Conservation (phyloP, 2,797 vertebrate species). For the Emys orbicularis region DNA sequence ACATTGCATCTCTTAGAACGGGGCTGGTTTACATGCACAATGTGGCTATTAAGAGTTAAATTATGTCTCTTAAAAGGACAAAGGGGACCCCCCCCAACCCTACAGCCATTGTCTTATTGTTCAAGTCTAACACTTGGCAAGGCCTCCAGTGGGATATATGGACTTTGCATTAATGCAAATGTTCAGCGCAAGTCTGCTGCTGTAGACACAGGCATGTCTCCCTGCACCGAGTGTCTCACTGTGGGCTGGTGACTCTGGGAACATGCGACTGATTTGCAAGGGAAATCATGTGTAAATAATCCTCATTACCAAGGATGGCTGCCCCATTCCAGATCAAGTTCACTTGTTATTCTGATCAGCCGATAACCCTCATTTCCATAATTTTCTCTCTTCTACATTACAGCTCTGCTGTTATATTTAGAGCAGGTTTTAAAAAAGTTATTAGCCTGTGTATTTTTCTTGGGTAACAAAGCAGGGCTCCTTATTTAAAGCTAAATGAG, state of each 20-base stretch:
- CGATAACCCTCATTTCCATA: slow-evolving; percentile 6
- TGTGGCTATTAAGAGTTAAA: rapidly evolving
- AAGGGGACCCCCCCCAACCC: not conserved
- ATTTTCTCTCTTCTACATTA: not conserved
- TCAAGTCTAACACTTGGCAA: not conserved
- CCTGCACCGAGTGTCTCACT: slow-evolving; percentile 75
- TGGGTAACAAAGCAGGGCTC: not conserved
- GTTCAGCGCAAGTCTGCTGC: not conserved
- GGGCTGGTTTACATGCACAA: rapidly evolving
- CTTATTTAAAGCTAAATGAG: rapidly evolving
- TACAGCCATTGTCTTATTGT: rapidly evolving
- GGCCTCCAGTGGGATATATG: rapidly evolving
- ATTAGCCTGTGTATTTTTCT: rapidly evolving
- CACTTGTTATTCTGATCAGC: slow-evolving; percentile 63
- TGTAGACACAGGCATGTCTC: slow-evolving; percentile 77
- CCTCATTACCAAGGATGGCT: slow-evolving; percentile 67
- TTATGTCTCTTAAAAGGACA: rapidly evolving
- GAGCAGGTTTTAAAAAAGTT: rapidly evolving
- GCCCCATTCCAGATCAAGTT: slow-evolving; percentile 42
- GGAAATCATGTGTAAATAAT: slow-evolving; percentile 84
- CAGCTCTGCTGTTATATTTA: rapidly evolving
- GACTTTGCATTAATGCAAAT: not conserved
- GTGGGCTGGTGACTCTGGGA: slow-evolving; percentile 48
- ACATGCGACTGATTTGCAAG: slow-evolving; percentile 83
- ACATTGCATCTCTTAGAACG: rapidly evolving